Base-by-base conservation (phyloP, 2,888 invertebrate genomes). In the Meta bourneti region DNA sequence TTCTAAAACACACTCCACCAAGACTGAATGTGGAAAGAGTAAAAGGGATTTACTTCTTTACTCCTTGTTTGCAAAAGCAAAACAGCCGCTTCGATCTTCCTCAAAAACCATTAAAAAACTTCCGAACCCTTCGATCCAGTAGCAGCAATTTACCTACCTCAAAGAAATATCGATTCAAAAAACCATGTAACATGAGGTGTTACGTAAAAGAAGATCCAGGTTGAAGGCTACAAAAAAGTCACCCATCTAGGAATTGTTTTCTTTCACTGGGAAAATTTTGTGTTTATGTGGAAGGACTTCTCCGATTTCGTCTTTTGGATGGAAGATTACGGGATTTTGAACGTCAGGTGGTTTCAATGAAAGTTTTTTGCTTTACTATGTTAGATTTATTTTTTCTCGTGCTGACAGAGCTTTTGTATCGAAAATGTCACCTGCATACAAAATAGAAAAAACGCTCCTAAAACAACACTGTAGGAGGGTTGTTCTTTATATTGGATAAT, bases 221-320 rank as follows among this genome's bases (percentile, higher is more conserved):
- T 11, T 61, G 16, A 61, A 61, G 61, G 8, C 61, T 8, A 16
- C 13, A 16, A 61, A 61, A 61, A 61, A 61, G 16, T 9, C 16
- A 11, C 61, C 11, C 61, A 7, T 16, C 61, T 6, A 16, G 7
- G 61, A 9, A 61, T 61, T 61, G 61, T 61, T 61, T 61, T 16
- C 61, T 61, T 70, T 52, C 54, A 1, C 51, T 51, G 34, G 69
- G 61, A 69, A 48, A 11, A 77, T n/a, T 81, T 48, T n/a, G 16
- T 48, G 61, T 81, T 69, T 69, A 69, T 48, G 61, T 6, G 34
- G 34, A 81, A 79, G 69, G 80, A 16, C 69, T 79, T 54, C 79
- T 69, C 61, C 61, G 61, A 70, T 81, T 69, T 81, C 61, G 20
- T 54, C 78, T 79, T 52, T 79, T 79, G 78, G 52, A 54, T 9